These are phyloP conservation scores for Hemithea aestivaria DNA, from an alignment of 2,888 invertebrate genomes.

Conservation along the genomic window DNA sequence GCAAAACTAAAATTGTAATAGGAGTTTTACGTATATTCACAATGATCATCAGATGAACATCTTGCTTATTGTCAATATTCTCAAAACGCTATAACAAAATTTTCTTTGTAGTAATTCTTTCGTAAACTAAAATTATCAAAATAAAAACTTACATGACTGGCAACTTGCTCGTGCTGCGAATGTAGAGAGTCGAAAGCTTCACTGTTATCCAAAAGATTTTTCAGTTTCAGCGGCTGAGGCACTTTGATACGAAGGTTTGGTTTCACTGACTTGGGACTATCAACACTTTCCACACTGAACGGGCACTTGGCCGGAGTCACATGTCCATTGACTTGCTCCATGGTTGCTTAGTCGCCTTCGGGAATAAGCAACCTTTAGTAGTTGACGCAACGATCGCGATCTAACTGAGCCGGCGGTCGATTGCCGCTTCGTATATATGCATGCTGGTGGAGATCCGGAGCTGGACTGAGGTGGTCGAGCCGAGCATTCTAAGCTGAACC, in stretches of 20 bases:
- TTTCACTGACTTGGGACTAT: constrained; percentile 42
- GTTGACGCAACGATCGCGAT: constrained; percentile 7
- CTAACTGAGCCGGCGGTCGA: constrained; percentile 39
- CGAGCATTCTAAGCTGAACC: constrained; percentile 36
- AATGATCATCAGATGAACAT: no score
- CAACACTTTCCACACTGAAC: constrained; percentile 52
- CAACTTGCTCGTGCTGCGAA: constrained; percentile 49
- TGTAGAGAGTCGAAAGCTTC: constrained; percentile 59
- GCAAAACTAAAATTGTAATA: no score
- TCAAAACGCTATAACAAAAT: no score
- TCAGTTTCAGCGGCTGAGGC: constrained; percentile 58
- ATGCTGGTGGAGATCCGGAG: constrained; percentile 45
- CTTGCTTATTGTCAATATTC: no score
- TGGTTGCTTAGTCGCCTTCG: constrained; percentile 6
- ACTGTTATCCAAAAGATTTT: constrained; percentile 47
- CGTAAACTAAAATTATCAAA: neutral
- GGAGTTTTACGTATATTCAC: no score
- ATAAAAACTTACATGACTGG: constrained; percentile 51
- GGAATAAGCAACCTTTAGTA: constrained; percentile 12
- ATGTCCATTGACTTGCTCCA: constrained; percentile 51
- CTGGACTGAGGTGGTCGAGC: constrained; percentile 49
- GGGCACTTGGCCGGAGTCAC: constrained; percentile 43
- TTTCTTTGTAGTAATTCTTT: no score
- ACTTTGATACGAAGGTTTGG: constrained; percentile 59
- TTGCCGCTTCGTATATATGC: constrained; percentile 60